phyloP scores from a whole-genome alignment of 2,113 vertebrate species.

The Myotis yumanensis region DNA sequence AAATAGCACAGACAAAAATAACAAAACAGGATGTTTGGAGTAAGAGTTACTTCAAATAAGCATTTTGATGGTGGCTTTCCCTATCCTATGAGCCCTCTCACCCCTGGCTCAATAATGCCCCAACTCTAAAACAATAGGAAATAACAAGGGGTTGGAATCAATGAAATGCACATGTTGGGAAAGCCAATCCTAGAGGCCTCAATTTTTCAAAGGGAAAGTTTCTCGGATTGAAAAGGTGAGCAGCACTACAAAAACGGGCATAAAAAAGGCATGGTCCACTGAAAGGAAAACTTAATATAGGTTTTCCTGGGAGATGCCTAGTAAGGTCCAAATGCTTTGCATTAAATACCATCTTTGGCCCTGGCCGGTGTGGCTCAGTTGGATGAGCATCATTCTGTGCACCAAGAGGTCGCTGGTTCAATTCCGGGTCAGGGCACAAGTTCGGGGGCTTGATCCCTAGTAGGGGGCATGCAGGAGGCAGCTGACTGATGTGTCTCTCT shows the following conservation, averaged over 20 bases:
- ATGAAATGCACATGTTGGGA: background rate
- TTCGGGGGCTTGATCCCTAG: too few species aligned
- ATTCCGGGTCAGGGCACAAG: too few species aligned
- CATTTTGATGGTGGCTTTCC: background rate
- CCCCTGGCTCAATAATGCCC: background rate
- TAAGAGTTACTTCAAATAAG: background rate
- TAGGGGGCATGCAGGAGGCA: too few species aligned
- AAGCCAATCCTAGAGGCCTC: background rate
- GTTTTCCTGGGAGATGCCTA: background rate
- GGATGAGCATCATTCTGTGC: too few species aligned
- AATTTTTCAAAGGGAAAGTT: background rate
- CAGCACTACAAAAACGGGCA: background rate
- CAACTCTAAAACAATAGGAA: background rate
- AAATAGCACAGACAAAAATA: background rate
- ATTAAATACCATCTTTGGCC: background rate
- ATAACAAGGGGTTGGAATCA: background rate
- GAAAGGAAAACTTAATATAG: background rate
- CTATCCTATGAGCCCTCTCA: background rate
- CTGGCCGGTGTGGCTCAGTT: too few species aligned
- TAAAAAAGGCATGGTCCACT: background rate
- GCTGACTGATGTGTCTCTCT: too few species aligned
- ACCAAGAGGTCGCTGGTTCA: too few species aligned
- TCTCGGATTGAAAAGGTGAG: conserved; percentile 10
- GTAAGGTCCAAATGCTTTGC: background rate
- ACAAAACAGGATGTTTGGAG: background rate